Evolutionary conservation across 2,113 vertebrate genomes (phyloP).

Genomic region (Colistium nudipinnis): DNA sequence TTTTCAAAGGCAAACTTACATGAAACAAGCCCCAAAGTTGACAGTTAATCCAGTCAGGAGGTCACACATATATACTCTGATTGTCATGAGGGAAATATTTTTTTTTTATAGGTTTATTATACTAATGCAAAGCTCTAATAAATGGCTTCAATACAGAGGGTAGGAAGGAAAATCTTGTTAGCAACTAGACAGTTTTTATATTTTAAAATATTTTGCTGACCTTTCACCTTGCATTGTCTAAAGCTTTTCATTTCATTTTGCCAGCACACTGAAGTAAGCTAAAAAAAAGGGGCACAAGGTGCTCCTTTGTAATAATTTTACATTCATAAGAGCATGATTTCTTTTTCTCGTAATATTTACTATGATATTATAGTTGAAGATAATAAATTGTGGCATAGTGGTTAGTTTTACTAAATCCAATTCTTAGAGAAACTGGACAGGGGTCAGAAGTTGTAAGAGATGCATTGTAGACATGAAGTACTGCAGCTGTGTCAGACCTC

Average conservation of each 20-base stretch:
- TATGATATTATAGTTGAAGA: no score
- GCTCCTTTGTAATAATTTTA: not conserved
- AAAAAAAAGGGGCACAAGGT: not conserved
- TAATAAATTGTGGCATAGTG: no score
- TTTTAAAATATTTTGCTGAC: not conserved
- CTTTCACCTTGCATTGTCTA: not conserved
- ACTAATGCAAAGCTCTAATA: not conserved
- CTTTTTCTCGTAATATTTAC: no score
- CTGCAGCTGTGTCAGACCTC: no score
- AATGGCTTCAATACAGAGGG: not conserved
- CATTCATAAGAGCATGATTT: not conserved
- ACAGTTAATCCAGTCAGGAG: not conserved
- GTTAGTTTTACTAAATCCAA: not conserved
- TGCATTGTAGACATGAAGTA: not conserved
- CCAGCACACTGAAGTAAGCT: not conserved
- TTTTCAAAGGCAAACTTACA: not conserved
- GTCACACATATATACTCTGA: not conserved
- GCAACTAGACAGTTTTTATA: not conserved
- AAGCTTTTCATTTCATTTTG: not conserved
- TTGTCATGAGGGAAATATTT: not conserved
- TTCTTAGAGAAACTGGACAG: not conserved
- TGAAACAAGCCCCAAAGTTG: slow-evolving; percentile 6
- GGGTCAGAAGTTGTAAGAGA: not conserved
- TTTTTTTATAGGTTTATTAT: no score
- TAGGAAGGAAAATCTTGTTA: no score